Evolutionary conservation across 2,113 vertebrate genomes (phyloP).

Genomic region (Tragelaphus imberbis): DNA sequence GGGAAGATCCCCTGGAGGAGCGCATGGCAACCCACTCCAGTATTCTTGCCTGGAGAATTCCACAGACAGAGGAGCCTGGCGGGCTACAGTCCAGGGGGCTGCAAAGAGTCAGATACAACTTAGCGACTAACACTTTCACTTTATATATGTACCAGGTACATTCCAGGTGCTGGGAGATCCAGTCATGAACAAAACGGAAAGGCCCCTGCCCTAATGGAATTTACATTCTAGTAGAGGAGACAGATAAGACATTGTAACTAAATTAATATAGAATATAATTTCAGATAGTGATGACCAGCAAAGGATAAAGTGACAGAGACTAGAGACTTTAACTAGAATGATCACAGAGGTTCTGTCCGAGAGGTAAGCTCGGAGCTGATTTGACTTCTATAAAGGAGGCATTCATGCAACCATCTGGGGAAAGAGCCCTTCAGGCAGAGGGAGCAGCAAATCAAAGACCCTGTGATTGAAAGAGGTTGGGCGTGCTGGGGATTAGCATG

Average conservation of each 20-base stretch:
- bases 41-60: neutral
- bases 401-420: neutral
- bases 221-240: neutral
- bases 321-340: neutral
- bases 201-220: neutral
- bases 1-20: neutral
- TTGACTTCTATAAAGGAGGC: neutral
- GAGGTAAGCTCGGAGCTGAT: neutral
- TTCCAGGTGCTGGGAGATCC: neutral
- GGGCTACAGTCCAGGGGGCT: neutral
- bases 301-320: neutral
- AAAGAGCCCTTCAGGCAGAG: neutral
- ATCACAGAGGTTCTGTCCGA: neutral
- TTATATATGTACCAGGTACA: neutral
- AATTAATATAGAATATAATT: neutral
- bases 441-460: neutral
- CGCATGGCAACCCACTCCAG: neutral
- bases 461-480: neutral
- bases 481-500: neutral
- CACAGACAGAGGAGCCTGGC: fast-evolving
- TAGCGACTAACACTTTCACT: neutral
- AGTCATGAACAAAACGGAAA: neutral
- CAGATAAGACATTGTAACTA: neutral
- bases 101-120: neutral
- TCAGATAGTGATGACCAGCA: neutral